A percentile compares a stretch with the other conserved stretches of the same genome.
These are phyloP conservation scores for Mesorhabditis spiculigera DNA, from an alignment of 2,888 invertebrate species.

Conservation along the genomic window DNA sequence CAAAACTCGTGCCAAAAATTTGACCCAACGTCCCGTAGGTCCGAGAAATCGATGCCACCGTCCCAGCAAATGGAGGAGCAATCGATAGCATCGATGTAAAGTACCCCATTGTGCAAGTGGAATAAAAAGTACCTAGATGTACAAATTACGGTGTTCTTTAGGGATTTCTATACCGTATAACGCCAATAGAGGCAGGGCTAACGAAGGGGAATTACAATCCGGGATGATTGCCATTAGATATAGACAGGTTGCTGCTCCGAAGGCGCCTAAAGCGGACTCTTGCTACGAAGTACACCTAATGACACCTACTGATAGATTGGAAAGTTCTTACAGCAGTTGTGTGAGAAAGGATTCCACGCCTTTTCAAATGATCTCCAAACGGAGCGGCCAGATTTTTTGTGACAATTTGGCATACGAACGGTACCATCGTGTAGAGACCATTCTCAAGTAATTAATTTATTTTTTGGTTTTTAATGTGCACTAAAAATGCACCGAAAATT, in stretches of 20 bases:
- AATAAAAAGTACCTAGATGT: neutral
- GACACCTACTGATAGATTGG: neutral
- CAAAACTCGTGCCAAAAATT: neutral
- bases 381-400: neutral
- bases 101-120: slow-evolving; percentile 4
- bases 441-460: neutral
- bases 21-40: neutral
- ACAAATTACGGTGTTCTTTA: neutral
- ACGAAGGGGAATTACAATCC: neutral
- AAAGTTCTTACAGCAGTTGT: neutral
- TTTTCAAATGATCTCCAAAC: neutral
- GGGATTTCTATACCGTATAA: neutral
- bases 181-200: neutral
- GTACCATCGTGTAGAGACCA: neutral
- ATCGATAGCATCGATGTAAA: slow-evolving; percentile 1
- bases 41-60: neutral
- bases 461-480: neutral
- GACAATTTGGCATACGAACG: neutral
- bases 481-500: no score
- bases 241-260: neutral
- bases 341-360: neutral
- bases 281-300: neutral
- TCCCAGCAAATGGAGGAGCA: neutral
- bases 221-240: neutral
- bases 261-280: neutral